Evolutionary conservation across 2,797 vertebrate genomes (phyloP).

Genomic region (Amblyraja radiata): DNA sequence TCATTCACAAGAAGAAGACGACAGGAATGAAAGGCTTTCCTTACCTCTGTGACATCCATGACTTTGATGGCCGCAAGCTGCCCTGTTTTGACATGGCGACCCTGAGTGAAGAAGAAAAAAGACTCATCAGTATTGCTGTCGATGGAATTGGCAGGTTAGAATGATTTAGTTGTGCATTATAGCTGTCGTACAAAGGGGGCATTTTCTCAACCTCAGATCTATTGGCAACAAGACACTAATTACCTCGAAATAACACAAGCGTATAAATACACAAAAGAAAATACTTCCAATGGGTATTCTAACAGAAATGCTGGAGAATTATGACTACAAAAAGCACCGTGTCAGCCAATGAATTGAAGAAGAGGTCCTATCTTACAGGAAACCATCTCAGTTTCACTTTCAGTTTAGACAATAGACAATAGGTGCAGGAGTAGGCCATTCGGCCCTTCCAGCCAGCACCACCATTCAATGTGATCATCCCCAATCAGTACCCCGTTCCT

Average conservation of each 20-base stretch:
- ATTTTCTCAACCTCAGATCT: neutral
- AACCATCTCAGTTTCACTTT: no score
- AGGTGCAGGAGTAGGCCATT: no score
- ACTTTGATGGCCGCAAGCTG: slow-evolving; percentile 93
- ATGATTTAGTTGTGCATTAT: neutral
- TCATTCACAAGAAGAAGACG: no score
- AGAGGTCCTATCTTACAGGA: neutral
- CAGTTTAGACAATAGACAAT: neutral
- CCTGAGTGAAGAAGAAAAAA: slow-evolving; percentile 45
- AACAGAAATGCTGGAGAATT: neutral
- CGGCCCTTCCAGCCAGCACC: no score
- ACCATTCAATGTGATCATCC: no score
- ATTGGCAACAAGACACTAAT: neutral
- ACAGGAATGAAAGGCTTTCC: neutral
- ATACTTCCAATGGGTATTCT: neutral
- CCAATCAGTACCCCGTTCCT: no score
- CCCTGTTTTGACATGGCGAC: slow-evolving; percentile 63
- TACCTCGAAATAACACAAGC: no score
- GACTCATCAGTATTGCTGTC: neutral
- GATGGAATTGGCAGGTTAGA: neutral
- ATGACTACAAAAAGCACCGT: no score
- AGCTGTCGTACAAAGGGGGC: neutral
- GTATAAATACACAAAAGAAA: neutral
- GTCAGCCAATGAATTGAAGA: neutral
- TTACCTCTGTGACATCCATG: slow-evolving; percentile 85